Conservation (phyloP, 2,888 invertebrate genomes). For the Callinectes sapidus region DNA sequence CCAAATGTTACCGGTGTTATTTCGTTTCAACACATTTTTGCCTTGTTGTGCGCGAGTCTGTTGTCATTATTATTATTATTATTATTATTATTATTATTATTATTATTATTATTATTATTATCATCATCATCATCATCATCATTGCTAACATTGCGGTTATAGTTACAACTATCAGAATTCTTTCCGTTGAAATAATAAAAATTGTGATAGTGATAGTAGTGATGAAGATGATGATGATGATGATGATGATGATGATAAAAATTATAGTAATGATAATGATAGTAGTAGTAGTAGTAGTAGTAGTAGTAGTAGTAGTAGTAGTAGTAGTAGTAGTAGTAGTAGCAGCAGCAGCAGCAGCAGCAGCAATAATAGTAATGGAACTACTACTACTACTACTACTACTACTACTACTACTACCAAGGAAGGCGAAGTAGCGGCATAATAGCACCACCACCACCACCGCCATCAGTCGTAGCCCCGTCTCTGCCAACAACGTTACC, state of each 20-base stretch:
- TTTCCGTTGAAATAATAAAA: not conserved
- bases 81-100: no score
- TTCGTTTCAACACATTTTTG: no score
- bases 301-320: slow-evolving; percentile 23
- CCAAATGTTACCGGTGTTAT: no score
- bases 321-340: not conserved
- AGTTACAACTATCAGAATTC: no score
- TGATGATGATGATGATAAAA: not conserved
- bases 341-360: not conserved
- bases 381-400: no score
- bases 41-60: no score
- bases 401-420: no score
- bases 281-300: slow-evolving; percentile 18
- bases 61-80: no score
- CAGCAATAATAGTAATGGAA: not conserved
- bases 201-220: not conserved
- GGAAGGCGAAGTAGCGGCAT: no score
- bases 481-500: not conserved
- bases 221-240: not conserved
- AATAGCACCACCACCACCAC: not conserved
- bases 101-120: no score
- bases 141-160: no score
- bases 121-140: no score
- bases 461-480: not conserved
- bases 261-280: not conserved